Evolutionary conservation across 2,888 invertebrate genomes (phyloP), one percentile per base, ranked within the genome.

Genomic region (Cosmorhoe ocellata): DNA sequence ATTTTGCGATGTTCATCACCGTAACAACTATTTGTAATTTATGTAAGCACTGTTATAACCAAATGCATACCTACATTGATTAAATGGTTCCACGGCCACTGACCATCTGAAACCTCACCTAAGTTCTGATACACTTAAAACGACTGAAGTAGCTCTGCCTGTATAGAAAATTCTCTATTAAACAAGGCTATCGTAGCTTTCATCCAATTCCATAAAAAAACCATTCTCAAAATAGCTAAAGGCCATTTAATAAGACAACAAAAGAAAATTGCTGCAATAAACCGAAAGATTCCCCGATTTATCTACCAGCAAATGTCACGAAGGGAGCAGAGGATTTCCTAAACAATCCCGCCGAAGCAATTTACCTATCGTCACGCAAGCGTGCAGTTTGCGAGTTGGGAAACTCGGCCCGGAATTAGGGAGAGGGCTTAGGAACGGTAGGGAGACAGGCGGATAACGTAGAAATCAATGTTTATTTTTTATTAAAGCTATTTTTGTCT

Each of bases 281-380:
- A 50, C 11, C 38, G 33, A 42, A 51, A 50, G 46, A 47, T 50
- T 45, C 14, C 32, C 41, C 48, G 28, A 55, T 58, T 58, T 58
- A 61, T 52, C 49, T 54, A 56, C 55, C 50, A 51, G 50, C 51
- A 48, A 53, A 56, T 55, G 54, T 56, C 58, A 55, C 51, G 56
- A 36, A 57, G 52, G 52, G 48, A 54, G 33, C 40, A 47, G 51
- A 52, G 51, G 41, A 48, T 41, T 51, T 48, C 46, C 46, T 38
- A 32, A 58, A 50, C 56, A 58, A 54, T 51, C 59, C 27, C 45
- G 52, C 32, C 50, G 40, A 56, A 58, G 50, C 58, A 50, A 59
- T 58, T 52, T 56, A 44, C 53, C 42, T 40, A 36, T 33, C 45
- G 64, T 60, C 80, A 81, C 80, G 80, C 81, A 63, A 81, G 71